These are phyloP conservation scores for Chlorodrepanis virens DNA, from an alignment of 2,113 vertebrate species.

Conservation along the genomic window DNA sequence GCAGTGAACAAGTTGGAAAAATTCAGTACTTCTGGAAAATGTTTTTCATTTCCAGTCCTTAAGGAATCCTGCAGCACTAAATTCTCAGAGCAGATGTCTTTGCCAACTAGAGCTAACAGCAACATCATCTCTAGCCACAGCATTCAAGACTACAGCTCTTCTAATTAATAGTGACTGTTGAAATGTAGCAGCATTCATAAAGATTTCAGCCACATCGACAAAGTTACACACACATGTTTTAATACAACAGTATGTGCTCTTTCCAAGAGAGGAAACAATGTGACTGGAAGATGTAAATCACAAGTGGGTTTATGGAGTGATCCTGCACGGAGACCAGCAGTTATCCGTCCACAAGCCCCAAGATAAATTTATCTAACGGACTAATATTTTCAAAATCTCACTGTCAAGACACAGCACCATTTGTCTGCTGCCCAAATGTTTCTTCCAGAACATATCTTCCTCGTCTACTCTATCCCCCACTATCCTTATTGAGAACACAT, in stretches of 20 bases:
- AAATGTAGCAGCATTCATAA: not conserved
- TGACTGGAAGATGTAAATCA: not conserved
- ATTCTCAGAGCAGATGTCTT: not conserved
- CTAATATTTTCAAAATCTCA: not conserved
- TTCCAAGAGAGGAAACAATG: not conserved
- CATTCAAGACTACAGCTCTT: not conserved
- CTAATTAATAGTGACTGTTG: not conserved
- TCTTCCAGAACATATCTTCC: not conserved
- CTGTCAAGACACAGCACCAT: not conserved
- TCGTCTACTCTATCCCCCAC: not conserved
- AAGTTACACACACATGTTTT: not conserved
- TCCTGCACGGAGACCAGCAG: not conserved
- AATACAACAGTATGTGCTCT: not conserved
- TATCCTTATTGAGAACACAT: not conserved
- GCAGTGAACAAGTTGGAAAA: not conserved
- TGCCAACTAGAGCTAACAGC: not conserved
- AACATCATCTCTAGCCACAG: not conserved
- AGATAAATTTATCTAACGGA: not conserved
- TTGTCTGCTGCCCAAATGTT: not conserved
- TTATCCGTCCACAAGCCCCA: not conserved
- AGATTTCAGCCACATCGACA: not conserved
- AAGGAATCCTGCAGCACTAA: not conserved
- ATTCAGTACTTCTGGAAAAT: not conserved
- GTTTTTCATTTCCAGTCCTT: not conserved
- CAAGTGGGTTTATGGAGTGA: not conserved